Evolutionary conservation across 2,888 invertebrate species (phyloP).

Genomic region (Agonopterix subpropinquella): DNA sequence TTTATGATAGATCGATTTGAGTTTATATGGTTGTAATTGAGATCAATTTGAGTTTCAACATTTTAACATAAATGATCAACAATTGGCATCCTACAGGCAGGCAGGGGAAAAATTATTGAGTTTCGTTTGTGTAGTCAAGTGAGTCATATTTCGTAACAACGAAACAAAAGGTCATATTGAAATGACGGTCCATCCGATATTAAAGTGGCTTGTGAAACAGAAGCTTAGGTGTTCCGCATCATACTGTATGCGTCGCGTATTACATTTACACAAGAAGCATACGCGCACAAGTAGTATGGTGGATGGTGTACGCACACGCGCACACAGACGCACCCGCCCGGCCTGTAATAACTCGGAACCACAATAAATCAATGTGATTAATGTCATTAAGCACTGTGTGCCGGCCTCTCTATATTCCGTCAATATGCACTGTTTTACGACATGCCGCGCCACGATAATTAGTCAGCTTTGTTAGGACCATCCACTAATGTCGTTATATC

Average conservation of each 20-base stretch:
- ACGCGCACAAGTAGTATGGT: conserved; percentile 28
- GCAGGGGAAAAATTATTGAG: no score
- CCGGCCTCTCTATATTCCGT: conserved; percentile 76
- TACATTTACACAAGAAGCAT: conserved; percentile 64
- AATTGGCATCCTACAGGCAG: no score
- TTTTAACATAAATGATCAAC: no score
- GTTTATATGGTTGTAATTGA: no score
- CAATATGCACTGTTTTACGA: conserved; percentile 77
- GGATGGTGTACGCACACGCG: conserved; percentile 35
- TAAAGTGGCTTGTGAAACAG: neutral
- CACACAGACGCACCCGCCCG: conserved; percentile 36
- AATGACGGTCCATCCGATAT: no score
- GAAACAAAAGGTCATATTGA: no score
- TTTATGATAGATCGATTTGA: no score
- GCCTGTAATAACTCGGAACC: conserved; percentile 77
- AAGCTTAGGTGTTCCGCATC: conserved; percentile 39
- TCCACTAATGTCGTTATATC: neutral
- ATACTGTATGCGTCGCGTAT: conserved; percentile 53
- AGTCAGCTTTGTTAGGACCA: conserved; percentile 73
- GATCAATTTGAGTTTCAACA: no score
- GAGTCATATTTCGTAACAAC: no score
- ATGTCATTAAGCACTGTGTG: conserved; percentile 76
- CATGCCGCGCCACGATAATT: conserved; percentile 71
- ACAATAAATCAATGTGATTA: conserved; percentile 77
- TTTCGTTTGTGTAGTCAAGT: no score